These are phyloP conservation scores for Ypsolopha sequella DNA, from an alignment of 2,888 invertebrate genomes.

Conservation along the genomic window DNA sequence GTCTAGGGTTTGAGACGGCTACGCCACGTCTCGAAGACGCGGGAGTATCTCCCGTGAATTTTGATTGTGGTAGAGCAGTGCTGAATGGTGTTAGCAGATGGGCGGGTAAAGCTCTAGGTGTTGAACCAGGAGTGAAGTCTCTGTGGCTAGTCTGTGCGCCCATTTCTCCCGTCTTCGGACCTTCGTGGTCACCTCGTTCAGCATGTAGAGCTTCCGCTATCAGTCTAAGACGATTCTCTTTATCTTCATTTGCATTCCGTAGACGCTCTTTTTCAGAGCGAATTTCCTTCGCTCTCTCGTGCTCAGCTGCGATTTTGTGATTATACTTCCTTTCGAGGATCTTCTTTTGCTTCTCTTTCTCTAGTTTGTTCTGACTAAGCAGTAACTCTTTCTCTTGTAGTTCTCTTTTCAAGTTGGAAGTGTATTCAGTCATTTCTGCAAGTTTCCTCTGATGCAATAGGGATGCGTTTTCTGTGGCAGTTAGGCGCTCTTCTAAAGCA, in stretches of 20 bases:
- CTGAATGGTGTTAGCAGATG: slow-evolving; percentile 53
- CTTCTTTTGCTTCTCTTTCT: slow-evolving; percentile 75
- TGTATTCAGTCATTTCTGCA: slow-evolving; percentile 74
- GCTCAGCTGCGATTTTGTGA: slow-evolving; percentile 77
- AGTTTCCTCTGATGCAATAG: slow-evolving; percentile 73
- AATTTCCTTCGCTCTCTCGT: slow-evolving; percentile 81
- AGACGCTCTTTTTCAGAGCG: slow-evolving; percentile 44
- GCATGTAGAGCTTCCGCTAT: slow-evolving; percentile 46
- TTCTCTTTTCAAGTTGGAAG: slow-evolving; percentile 71
- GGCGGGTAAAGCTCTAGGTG: slow-evolving; percentile 54
- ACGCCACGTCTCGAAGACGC: slow-evolving; percentile 68
- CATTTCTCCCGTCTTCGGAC: slow-evolving; percentile 30
- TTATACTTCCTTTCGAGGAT: slow-evolving; percentile 70
- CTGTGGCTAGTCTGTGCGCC: slow-evolving; percentile 44
- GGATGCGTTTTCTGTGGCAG: slow-evolving; percentile 74
- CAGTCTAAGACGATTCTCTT: slow-evolving; percentile 54
- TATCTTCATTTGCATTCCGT: slow-evolving; percentile 46
- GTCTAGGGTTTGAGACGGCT: slow-evolving; percentile 78
- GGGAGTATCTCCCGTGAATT: slow-evolving; percentile 42
- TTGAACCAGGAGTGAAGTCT: slow-evolving; percentile 56
- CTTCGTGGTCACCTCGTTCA: slow-evolving; percentile 33
- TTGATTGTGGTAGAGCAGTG: slow-evolving; percentile 21
- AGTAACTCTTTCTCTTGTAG: slow-evolving; percentile 75
- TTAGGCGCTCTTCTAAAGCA: slow-evolving; percentile 76
- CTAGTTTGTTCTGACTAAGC: slow-evolving; percentile 73